Base-by-base conservation (phyloP, 2,888 invertebrate species). In the Hipparchia semele region DNA sequence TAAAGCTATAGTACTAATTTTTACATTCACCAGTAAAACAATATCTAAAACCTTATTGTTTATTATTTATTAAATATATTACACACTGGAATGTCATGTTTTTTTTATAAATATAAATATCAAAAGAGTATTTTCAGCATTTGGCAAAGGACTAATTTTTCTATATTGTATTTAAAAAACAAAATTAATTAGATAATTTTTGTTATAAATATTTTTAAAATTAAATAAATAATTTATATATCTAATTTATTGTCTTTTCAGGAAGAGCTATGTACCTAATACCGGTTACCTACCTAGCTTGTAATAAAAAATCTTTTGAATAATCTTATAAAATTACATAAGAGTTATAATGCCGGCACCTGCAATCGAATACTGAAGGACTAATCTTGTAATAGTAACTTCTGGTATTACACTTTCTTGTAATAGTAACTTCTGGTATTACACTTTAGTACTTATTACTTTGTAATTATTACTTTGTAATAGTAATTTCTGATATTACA, bases 1-100 rank as follows among this genome's bases (percentile, higher is more conserved):
- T 93, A 92, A 93, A 93, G 93, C 92, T 93, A 92, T 90, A 80
- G 86, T 80, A 83, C 92, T 92, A 92, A 87, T 86, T 84, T 87
- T 78, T 80, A 82, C 76, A 81, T 70, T 72, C 71, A 68, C 59
- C 67, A 60, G 56, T 60, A 67, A 61, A 66, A 66, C 39, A 72
- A 58, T 64, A 23, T 72, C 70, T 70, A 73, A 72, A 54, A 65
- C 49, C 46, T 51, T 65, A 70, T 65, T 33, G 65, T 65, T 65
- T 12, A 33, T 51, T 53, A 4, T 65, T 65, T 12, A 33, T 51
- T 53, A 4, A 39, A 39, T 39, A 23, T 39, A 39, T 39, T 39
- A 39, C 53, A 65, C 51, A 65, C 51, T 23, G 33, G 10, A 53
- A 53, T 51, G 10, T 51, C 45, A 33, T 33, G 13, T 13, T 33